Percentiles rank a stretch among this genome's conserved stretches.
Conservation (phyloP, 1,140 invertebrate genomes). For the Tyrophagus putrescentiae region DNA sequence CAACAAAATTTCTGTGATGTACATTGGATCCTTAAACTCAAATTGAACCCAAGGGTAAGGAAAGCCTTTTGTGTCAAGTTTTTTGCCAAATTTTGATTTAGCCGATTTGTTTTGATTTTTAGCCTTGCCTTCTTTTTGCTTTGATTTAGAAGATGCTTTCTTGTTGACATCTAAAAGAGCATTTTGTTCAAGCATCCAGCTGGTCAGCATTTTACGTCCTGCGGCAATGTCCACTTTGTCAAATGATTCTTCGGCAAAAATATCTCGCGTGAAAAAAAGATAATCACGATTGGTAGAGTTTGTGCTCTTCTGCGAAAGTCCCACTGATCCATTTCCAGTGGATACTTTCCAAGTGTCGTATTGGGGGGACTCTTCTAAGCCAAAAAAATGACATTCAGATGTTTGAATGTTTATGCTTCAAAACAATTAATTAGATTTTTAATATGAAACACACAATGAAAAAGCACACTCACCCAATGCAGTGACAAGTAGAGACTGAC, state of each 20-base stretch:
- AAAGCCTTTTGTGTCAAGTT: background rate
- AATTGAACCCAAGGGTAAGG: background rate
- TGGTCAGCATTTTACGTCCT: background rate
- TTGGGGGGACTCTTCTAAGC: background rate
- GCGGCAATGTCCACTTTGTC: background rate
- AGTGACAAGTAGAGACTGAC: background rate
- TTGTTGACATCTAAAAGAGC: background rate
- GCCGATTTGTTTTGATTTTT: no score
- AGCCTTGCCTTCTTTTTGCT: background rate
- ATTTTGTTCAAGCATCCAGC: background rate
- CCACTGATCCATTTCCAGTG: background rate
- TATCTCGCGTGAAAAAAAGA: background rate
- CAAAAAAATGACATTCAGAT: constrained; percentile 4
- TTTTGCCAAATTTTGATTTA: no score
- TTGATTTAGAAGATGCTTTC: background rate
- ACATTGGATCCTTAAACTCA: constrained; percentile 4
- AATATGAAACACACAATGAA: no score
- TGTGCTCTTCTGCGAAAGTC: background rate
- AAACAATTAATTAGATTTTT: background rate
- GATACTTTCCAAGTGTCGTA: background rate
- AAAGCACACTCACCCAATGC: constrained; percentile 15
- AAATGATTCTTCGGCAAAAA: background rate
- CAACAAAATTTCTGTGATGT: constrained; percentile 2
- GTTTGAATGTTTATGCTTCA: background rate
- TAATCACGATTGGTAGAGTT: background rate